Evolutionary conservation across 2,113 vertebrate genomes (phyloP), one percentile per base, ranked within the genome.

Genomic region (Cranoglanis bouderius): DNA sequence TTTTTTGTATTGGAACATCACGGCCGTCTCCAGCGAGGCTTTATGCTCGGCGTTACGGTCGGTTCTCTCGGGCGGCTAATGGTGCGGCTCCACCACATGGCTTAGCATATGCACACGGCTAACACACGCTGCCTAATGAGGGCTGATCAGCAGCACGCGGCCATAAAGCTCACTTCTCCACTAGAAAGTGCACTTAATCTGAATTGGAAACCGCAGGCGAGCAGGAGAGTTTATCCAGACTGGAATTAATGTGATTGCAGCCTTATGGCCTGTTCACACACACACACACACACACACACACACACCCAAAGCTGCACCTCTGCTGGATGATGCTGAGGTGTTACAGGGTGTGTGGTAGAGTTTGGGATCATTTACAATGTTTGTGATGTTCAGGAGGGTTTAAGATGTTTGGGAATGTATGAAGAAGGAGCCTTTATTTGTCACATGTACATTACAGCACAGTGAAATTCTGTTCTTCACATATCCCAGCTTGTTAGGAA

Each of bases 81-180:
- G 83, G 83, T 85, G 59, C 61, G 43, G 24, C 43, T 85, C 59
- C 59, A 85, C 59, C 83, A 85, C 83, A 85, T 85, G 83, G 83
- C 16, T 61, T 19, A 67, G 61, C 83, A 85, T 85, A 85, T 85
- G 83, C 83, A 65, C 83, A 67, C 24, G 29, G 40, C 40, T 65
- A 85, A 85, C 61, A 65, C 83, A 67, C 29, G 49, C 59, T 85
- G 83, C 83, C 61, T 85, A 85, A 85, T 67, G 83, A 85, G 61
- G 40, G 43, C 35, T 13, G 59, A 55, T 85, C 38, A 49, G 61
- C 61, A 85, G 83, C 83, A 67, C 29, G 8, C 18, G 29, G 61
- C 43, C 12, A 63, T 85, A 65, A 65, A 85, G 43, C 40, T 49
- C 38, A 65, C 83, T 85, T 32, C 59, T 85, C 3, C 26, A 43